Percentiles rank a stretch among this genome's conserved stretches.
Evolutionary conservation across 2,797 vertebrate genomes (phyloP).

Genomic region (Girardinus metallicus): DNA sequence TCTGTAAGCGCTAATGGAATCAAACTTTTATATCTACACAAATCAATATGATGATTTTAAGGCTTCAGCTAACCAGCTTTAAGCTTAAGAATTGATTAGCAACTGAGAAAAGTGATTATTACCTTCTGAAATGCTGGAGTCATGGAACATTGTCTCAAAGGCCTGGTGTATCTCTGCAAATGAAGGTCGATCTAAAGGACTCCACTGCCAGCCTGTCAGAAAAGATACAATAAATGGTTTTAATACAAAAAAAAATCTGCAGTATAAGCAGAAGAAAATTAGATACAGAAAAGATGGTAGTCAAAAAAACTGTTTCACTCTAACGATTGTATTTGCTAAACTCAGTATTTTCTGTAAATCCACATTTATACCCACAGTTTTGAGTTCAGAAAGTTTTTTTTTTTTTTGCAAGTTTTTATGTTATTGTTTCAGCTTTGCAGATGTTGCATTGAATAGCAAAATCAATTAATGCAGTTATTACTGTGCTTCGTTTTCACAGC

Average conservation of each 20-base stretch:
- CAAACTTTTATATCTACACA: constrained; percentile 2
- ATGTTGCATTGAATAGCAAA: neutral
- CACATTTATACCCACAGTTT: neutral
- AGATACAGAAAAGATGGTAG: neutral
- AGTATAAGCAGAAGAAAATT: neutral
- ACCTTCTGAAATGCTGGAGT: constrained; percentile 99
- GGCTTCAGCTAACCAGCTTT: neutral
- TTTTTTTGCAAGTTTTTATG: neutral
- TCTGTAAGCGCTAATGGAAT: neutral
- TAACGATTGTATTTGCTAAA: neutral
- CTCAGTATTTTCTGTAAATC: neutral
- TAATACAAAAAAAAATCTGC: neutral
- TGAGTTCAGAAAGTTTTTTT: neutral
- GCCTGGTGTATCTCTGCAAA: constrained; percentile 99
- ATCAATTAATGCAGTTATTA: neutral
- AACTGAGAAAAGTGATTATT: constrained; percentile 15
- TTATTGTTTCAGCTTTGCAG: neutral
- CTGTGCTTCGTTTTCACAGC: neutral
- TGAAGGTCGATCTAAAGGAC: constrained; percentile 92
- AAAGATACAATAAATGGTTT: constrained; percentile 16
- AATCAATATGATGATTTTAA: neutral
- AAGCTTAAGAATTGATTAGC: neutral
- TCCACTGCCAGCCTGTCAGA: constrained; percentile 96
- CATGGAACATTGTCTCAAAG: constrained; percentile 99
- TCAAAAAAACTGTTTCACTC: neutral